A percentile compares a stretch with the other conserved stretches of the same genome.
Evolutionary conservation across 2,888 invertebrate species (phyloP).

Genomic region (Orthosia gothica): DNA sequence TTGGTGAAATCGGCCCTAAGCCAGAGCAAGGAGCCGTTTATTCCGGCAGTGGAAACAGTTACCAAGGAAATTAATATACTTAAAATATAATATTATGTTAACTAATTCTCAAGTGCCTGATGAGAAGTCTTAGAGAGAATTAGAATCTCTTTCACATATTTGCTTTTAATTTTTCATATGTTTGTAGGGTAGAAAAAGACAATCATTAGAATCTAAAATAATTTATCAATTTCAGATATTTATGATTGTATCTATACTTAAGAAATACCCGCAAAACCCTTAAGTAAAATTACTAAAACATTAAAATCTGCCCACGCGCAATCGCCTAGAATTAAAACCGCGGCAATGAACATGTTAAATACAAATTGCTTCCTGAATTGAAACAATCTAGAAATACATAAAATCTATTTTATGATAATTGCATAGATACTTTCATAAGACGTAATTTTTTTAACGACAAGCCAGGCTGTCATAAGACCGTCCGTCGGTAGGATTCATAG

Average conservation of each 20-base stretch:
- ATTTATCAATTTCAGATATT: neutral
- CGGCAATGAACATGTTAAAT: slow-evolving; percentile 15
- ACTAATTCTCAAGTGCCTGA: neutral
- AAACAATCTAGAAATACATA: slow-evolving; percentile 11
- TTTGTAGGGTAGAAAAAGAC: neutral
- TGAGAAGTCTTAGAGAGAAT: neutral
- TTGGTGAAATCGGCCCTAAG: too few relatives aligned
- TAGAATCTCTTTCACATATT: neutral
- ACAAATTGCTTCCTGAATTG: slow-evolving; percentile 10
- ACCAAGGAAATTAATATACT: neutral
- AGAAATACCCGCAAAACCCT: neutral
- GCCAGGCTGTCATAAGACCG: slow-evolving; percentile 29
- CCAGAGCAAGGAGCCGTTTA: too few relatives aligned
- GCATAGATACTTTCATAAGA: slow-evolving; percentile 21
- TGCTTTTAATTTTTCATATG: neutral
- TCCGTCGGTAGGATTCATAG: slow-evolving; percentile 53
- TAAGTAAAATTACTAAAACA: neutral
- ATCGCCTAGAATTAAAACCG: neutral
- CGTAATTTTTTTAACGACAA: slow-evolving; percentile 34
- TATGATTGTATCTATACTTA: neutral
- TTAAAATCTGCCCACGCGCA: neutral
- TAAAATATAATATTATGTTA: too few relatives aligned
- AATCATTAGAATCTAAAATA: neutral
- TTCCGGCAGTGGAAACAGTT: neutral
- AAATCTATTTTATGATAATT: slow-evolving; percentile 14